Evolutionary conservation across 2,113 vertebrate genomes (phyloP), one percentile per base, ranked within the genome.

Genomic region (Potamarius usumacintae): DNA sequence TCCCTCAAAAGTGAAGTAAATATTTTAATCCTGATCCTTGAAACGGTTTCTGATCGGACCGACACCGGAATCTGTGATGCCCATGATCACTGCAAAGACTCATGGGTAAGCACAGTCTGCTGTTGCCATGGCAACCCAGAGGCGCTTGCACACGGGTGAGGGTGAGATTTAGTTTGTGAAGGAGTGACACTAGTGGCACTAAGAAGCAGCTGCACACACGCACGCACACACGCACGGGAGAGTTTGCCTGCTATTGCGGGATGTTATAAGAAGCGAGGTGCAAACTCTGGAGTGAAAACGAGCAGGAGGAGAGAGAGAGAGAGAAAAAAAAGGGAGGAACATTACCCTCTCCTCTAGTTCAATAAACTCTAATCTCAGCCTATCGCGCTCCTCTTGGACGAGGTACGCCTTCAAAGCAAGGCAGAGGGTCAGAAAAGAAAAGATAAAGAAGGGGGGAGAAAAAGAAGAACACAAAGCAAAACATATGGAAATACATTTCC

Each of bases 291-390:
- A 52, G 53, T 62, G 12, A 81, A 82, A 94, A 92, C 92, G 52
- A 85, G 93, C 90, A 87, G 74, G 10, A 62, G 9, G 30, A 83
- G 79, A 87, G 88, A 74, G 42, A 48, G 90, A 88, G 89, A 91
- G 34, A 42, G 88, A 77, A 92, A 91, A 91, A 93, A 42, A 82
- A 82, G 57, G 57, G 90, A 90, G 89, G 92, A 92, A 88, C 96
- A 95, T 96, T 96, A 96, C 96, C 96, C 96, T 96, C 94, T 96
- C 96, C 91, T 96, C 96, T 95, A 96, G 96, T 94, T 96, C 96
- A 96, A 94, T 94, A 93, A 92, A 96, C 87, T 96, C 96, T 96
- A 96, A 96, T 94, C 94, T 96, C 95, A 96, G 96, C 93, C 96
- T 96, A 96, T 95, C 94, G 91, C 95, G 95, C 90, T 96, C 95